phyloP scores from a whole-genome alignment of 2,888 invertebrate genomes.

The Athalia circularis region DNA sequence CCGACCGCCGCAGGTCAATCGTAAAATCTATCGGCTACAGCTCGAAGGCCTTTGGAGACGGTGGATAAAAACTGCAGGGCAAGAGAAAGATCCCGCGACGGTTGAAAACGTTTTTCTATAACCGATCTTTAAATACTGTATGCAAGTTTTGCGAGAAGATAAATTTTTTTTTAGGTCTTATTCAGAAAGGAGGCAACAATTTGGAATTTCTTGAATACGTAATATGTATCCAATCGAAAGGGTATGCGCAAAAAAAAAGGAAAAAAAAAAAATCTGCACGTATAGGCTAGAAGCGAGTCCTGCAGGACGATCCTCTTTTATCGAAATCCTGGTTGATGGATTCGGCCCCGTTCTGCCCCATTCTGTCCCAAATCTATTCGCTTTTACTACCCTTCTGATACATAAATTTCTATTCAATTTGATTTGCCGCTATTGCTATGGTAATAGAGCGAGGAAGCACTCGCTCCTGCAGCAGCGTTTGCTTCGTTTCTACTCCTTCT shows the following conservation, averaged over 20 bases:
- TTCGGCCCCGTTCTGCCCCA: conserved; percentile 55
- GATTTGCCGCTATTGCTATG: conserved; percentile 68
- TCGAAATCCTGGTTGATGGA: conserved; percentile 59
- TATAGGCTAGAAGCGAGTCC: conserved; percentile 3
- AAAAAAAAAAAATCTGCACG: neutral
- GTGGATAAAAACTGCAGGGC: neutral
- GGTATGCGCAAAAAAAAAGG: neutral
- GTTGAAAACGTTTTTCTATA: neutral
- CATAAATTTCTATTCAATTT: conserved; percentile 71
- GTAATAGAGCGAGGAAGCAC: conserved; percentile 55
- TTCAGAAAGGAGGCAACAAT: neutral
- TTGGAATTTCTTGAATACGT: neutral
- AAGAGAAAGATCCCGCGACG: neutral
- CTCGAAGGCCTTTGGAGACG: neutral
- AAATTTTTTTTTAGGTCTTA: neutral
- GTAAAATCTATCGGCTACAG: conserved; percentile 34
- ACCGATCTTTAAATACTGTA: conserved; percentile 8
- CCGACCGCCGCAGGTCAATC: conserved; percentile 10
- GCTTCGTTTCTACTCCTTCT: neutral
- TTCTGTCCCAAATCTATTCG: conserved; percentile 67
- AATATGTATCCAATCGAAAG: neutral
- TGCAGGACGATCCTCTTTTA: conserved; percentile 63
- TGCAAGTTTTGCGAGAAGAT: neutral
- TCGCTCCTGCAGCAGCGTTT: conserved; percentile 22
- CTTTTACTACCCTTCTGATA: conserved; percentile 69